Percentiles rank a stretch among this genome's conserved stretches.
Evolutionary conservation across 2,888 invertebrate genomes (phyloP).

Genomic region (Erebia epiphron): DNA sequence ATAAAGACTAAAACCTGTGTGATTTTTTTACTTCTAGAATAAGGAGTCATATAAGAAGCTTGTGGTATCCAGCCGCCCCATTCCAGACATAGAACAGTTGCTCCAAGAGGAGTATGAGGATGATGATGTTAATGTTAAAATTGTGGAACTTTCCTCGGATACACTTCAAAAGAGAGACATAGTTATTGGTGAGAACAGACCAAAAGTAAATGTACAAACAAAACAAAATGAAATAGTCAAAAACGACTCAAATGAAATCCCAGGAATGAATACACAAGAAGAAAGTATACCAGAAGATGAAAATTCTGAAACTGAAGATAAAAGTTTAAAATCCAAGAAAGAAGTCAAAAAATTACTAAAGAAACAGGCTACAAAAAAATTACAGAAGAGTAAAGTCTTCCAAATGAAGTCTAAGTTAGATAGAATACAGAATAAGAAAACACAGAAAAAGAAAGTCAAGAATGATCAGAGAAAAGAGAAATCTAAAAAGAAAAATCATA

Average conservation of each 20-base stretch:
- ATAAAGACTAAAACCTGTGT: neutral
- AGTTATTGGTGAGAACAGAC: slow-evolving; percentile 88
- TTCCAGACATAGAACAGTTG: slow-evolving; percentile 87
- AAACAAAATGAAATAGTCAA: slow-evolving; percentile 49
- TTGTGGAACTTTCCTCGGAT: slow-evolving; percentile 88
- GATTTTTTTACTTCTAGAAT: slow-evolving; percentile 52
- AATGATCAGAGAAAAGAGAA: slow-evolving; percentile 63
- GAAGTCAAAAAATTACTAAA: slow-evolving; percentile 88
- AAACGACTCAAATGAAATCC: slow-evolving; percentile 49
- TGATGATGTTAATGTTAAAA: slow-evolving; percentile 90
- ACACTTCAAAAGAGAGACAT: slow-evolving; percentile 87
- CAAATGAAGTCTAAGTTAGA: slow-evolving; percentile 89
- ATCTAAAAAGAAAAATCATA: slow-evolving; percentile 66
- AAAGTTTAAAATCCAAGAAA: slow-evolving; percentile 81
- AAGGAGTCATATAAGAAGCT: slow-evolving; percentile 89
- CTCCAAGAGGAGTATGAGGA: slow-evolving; percentile 89
- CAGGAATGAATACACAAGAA: slow-evolving; percentile 69
- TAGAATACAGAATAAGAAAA: slow-evolving; percentile 86
- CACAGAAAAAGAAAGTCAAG: slow-evolving; percentile 70
- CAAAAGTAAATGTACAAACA: slow-evolving; percentile 56
- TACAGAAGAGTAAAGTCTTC: slow-evolving; percentile 90
- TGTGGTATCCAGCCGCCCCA: slow-evolving; percentile 87
- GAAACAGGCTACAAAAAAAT: slow-evolving; percentile 87
- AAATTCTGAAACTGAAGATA: slow-evolving; percentile 56
- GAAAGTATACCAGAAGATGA: slow-evolving; percentile 55